Conservation (phyloP, 2,113 vertebrate species). For the Cettia cetti region DNA sequence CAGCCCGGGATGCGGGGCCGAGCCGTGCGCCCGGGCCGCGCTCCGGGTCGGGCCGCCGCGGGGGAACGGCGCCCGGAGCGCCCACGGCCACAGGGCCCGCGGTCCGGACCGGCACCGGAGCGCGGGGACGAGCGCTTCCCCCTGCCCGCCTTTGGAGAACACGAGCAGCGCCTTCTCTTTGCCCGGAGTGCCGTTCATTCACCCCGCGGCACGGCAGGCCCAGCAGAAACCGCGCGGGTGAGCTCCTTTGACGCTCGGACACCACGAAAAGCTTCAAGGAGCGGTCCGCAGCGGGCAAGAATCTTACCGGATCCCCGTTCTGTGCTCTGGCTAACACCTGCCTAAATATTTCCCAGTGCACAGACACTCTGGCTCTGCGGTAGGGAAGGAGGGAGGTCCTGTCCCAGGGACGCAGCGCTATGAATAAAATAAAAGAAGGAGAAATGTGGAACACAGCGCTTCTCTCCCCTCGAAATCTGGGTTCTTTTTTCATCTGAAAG, state of each 20-base stretch:
- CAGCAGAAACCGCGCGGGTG: background rate
- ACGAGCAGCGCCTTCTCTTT: background rate
- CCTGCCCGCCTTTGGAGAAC: background rate
- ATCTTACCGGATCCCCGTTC: background rate
- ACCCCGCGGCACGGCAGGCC: background rate
- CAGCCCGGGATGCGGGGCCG: background rate
- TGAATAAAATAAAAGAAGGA: background rate
- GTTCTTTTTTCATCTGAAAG: background rate
- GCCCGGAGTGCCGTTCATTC: background rate
- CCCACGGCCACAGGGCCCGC: background rate
- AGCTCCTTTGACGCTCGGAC: background rate
- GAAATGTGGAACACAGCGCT: background rate
- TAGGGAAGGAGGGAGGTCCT: background rate
- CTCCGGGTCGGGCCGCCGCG: background rate
- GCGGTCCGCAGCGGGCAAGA: fast-evolving
- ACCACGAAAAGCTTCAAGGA: background rate
- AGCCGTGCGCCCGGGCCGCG: background rate
- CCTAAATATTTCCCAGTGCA: background rate
- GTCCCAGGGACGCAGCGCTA: background rate
- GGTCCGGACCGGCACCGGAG: background rate
- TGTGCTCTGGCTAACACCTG: background rate
- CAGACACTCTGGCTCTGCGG: background rate
- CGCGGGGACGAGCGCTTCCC: background rate
- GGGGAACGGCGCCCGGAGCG: background rate
- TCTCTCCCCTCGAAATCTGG: background rate